Base-by-base conservation (phyloP, 2,888 invertebrate genomes). In the Drosophila formosana region DNA sequence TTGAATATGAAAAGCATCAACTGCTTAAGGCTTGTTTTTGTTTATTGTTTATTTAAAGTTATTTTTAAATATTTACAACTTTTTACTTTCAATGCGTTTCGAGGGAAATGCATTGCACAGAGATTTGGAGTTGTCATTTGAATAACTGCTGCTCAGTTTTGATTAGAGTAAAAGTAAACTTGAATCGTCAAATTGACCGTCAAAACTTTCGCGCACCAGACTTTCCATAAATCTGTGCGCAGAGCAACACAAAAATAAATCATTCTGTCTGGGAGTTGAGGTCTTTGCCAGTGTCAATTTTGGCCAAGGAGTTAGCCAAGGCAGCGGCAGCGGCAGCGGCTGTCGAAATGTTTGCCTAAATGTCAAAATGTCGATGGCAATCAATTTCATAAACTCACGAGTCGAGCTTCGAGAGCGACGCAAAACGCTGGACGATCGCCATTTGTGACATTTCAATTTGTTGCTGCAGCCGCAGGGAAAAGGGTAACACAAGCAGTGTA, bases 391-490 rank as follows among this genome's bases (percentile, higher is more conserved):
- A 71, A 66, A 41, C 26, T 47, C 67, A 72, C 57, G 55, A 76
- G 41, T 11, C 4, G 39, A 25, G 18, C 18, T 18, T 18, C 18
- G 7, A 9, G 50, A 41, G 51, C 30, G 30, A 55, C 8, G 23
- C 57, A 47, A 75, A 67, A 46, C 66, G 56, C 28, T 32, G n/a
- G 26, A 60, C 72, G 70, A 72, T 57, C 53, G 66, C 66, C 64
- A 49, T 72, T 56, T 69, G 55, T 74, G 82, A 82, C 86, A 88
- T 88, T 82, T 82, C 82, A 85, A 82, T 88, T 82, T 76, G 73
- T 46, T 18, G 25, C 0, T 13, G 32, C 9, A 46, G 32, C 34
- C 45, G 39, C 32, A 34, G 28, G 47, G 34, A 23, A 34, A 30
- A 45, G 11, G 30, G 34, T 3, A 37, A 37, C 13, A 26, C 11